Evolutionary conservation across 2,888 invertebrate species (phyloP), one percentile per base, ranked within the genome.

Genomic region (Dascillus cervinus): DNA sequence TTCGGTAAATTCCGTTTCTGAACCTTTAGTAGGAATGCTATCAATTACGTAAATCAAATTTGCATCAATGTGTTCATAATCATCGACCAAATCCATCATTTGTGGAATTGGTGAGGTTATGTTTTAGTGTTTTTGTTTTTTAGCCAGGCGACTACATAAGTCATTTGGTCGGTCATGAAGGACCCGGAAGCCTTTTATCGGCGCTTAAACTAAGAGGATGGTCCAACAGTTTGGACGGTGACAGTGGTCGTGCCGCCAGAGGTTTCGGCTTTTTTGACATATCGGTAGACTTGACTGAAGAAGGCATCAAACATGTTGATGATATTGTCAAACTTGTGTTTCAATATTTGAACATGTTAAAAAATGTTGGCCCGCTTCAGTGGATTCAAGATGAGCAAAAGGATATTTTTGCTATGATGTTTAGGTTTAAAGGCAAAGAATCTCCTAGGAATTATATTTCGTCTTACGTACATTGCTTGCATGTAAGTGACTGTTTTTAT

Each of bases 101-200:
- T 17, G 8, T 17, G 19, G 28, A 22, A 20, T 11, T 12, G 15
- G 13, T n/a, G 15, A 9, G 23, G 20, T 12, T 36, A 22, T 17
- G 11, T 29, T 30, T 11, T 9, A n/a, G 4, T 13, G 8, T 17
- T 17, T 17, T 6, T 17, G 8, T 17, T 44, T 63, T 66, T 1
- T 56, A 95, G 92, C 94, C 95, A 13, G 81, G 81, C 11, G 78
- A 82, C 57, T 96, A 95, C 60, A 66, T 95, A 41, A 84, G 89
- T 3, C 91, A 97, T 64, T 69, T 97, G 41, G 71, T 98, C 47
- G 97, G 96, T 0, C 97, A 97, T 60, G 97, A 98, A 65, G 95
- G 96, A 0, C 81, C 87, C 2, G 96, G 97, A 3, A 95, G 95
- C 52, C 70, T 98, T 37, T 69, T 96, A 37, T 87, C 95, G 0